Base-by-base conservation (phyloP, 2,113 vertebrate genomes). In the Dolichotis patagonum region DNA sequence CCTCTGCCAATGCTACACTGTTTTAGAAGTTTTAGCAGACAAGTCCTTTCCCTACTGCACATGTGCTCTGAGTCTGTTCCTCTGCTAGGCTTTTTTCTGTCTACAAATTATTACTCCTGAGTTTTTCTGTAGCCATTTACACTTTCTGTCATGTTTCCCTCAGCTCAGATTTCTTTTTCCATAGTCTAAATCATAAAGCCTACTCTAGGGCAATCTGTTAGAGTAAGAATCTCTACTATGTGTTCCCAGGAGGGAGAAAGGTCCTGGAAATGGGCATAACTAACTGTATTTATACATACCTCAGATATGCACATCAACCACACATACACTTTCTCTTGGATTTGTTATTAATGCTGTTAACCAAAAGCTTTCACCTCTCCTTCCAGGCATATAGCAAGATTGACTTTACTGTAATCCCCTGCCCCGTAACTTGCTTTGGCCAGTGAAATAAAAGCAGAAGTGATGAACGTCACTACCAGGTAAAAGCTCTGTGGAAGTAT, bases 21-120 rank as follows among this genome's bases (percentile, higher is more conserved):
- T 54, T 65, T 65, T 41, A 94, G 90, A 85, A 71, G 85, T 88
- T 96, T 81, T 80, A 67, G n/a, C 62, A 71, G 69, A 24, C 22
- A 81, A 73, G 41, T 11, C 35, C 49, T n/a, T 46, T 11, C 35
- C 56, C 41, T 46, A 28, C 41, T 84, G 35, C 81, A 78, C 22
- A 13, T 16, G 41, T 0, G 28, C 32, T 41, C 67, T 19, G 35
- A 75, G 63, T 87, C 38, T 52, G 87, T 93, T 65, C 75, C 54
- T 90, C 52, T 49, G 24, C 67, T 97, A 17, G 63, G 49, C 60
- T 60, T 80, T 32, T 88, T 78, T 83, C n/a, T 63, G 41, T 26
- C 93, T 54, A 85, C 32, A 88, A 7, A 49, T 43, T 78, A 30
- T 85, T 88, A 86, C 85, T 93, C 78, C 49, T 62, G 52, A 80